Conservation (phyloP, 2,888 invertebrate species). For the Ophonus ardosiacus region DNA sequence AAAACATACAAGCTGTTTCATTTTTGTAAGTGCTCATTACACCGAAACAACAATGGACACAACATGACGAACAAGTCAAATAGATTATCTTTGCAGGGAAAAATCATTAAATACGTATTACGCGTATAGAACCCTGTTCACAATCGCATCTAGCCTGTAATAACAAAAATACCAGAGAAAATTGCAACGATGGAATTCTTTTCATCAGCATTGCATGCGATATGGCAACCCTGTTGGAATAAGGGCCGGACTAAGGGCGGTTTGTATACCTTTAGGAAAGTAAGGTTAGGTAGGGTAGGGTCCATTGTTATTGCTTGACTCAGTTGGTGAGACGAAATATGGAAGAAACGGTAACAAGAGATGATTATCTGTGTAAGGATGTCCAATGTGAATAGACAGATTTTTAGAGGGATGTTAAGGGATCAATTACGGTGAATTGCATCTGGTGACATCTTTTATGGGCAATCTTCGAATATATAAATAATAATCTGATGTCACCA, state of each 20-base stretch:
- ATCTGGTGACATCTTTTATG: background rate
- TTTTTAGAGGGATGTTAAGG: background rate
- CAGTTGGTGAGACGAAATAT: background rate
- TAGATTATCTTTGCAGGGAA: slow-evolving; percentile 55
- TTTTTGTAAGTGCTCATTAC: slow-evolving; percentile 25
- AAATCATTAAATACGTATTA: slow-evolving; percentile 62
- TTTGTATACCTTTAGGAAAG: slow-evolving; percentile 11
- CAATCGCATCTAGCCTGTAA: slow-evolving; percentile 56
- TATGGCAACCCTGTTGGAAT: background rate
- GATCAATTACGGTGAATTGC: background rate
- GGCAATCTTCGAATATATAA: background rate
- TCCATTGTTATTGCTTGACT: slow-evolving; percentile 1
- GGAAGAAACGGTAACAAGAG: slow-evolving; percentile 1
- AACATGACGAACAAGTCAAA: slow-evolving; percentile 48
- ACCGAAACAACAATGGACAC: slow-evolving; percentile 17
- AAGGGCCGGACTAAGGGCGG: slow-evolving; percentile 8
- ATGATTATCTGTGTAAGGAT: background rate
- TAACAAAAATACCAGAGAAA: slow-evolving; percentile 61
- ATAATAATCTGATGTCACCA: too few species aligned
- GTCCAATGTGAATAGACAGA: background rate
- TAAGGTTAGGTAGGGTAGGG: background rate
- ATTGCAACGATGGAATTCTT: slow-evolving; percentile 61
- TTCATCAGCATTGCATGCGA: slow-evolving; percentile 53
- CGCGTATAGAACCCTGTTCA: slow-evolving; percentile 37
- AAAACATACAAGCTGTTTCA: slow-evolving; percentile 23